Percentiles rank a stretch among this genome's conserved stretches.
Evolutionary conservation across 2,113 vertebrate genomes (phyloP).

Genomic region (Erythrocebus patas): DNA sequence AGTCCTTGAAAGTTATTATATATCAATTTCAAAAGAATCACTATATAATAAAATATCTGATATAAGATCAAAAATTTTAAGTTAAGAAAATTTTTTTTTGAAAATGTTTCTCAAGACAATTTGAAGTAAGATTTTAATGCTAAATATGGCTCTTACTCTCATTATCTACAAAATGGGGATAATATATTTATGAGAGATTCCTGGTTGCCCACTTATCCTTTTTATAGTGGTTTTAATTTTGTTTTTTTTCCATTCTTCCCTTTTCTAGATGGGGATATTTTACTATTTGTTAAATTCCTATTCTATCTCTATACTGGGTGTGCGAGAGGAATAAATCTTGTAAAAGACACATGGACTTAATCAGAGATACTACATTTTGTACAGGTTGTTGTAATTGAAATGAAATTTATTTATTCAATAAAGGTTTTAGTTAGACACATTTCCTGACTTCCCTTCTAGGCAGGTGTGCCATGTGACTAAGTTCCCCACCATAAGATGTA

Average conservation of each 20-base stretch:
- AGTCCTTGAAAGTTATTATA: background rate
- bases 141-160: background rate
- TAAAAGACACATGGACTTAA: background rate
- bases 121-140: background rate
- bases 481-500: background rate
- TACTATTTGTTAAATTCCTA: background rate
- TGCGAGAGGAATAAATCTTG: background rate
- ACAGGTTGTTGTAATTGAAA: background rate
- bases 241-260: background rate
- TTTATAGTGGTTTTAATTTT: background rate
- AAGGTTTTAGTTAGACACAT: background rate
- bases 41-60: background rate
- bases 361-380: background rate
- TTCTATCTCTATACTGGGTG: background rate
- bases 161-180: background rate
- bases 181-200: background rate
- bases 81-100: background rate
- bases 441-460: background rate
- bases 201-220: background rate
- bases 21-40: slow-evolving; percentile 21
- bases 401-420: background rate
- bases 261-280: background rate
- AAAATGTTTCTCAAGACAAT: slow-evolving; percentile 2
- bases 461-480: background rate
- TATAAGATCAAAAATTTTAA: background rate